Percentiles rank a stretch among this genome's conserved stretches.
Evolutionary conservation across 2,888 invertebrate genomes (phyloP).

Genomic region (Augiades crinisus): DNA sequence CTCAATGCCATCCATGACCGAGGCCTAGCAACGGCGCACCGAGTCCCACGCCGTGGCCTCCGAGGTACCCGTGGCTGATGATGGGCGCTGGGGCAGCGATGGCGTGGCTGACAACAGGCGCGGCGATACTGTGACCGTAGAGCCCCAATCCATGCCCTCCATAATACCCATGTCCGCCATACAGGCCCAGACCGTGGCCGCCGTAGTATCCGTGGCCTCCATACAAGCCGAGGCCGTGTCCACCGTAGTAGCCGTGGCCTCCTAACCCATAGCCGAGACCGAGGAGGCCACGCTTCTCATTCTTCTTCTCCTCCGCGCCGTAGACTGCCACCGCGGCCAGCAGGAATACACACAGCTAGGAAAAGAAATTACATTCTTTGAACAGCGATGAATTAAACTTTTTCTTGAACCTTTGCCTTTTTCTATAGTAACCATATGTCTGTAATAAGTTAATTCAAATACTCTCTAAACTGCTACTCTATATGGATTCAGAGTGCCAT

Average conservation of each 20-base stretch:
- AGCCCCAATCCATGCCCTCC: conserved; percentile 31
- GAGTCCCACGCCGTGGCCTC: conserved; percentile 37
- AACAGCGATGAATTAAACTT: too few relatives aligned
- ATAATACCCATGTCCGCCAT: conserved; percentile 36
- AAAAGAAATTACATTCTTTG: too few relatives aligned
- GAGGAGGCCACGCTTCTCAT: conserved; percentile 70
- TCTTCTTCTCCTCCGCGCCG: conserved; percentile 70
- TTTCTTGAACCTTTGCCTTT: too few relatives aligned
- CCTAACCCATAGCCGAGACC: conserved; percentile 66
- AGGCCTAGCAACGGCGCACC: conserved; percentile 41
- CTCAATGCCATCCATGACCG: conserved; percentile 60
- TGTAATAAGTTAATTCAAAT: too few relatives aligned
- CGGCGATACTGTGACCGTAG: conserved; percentile 39
- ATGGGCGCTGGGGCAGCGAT: conserved; percentile 39
- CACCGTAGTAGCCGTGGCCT: conserved; percentile 44
- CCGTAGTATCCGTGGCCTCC: conserved; percentile 38
- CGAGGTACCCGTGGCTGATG: conserved; percentile 40
- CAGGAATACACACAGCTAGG: conserved; percentile 57
- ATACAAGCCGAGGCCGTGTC: conserved; percentile 40
- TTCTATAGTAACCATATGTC: too few relatives aligned
- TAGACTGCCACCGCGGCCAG: conserved; percentile 53
- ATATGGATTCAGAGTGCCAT: too few relatives aligned
- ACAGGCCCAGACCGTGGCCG: conserved; percentile 40
- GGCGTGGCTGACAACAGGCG: conserved; percentile 41
- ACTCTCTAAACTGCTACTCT: too few relatives aligned